Evolutionary conservation across 2,888 invertebrate genomes (phyloP), one percentile per base, ranked within the genome.

Genomic region (Drosophila atripex): DNA sequence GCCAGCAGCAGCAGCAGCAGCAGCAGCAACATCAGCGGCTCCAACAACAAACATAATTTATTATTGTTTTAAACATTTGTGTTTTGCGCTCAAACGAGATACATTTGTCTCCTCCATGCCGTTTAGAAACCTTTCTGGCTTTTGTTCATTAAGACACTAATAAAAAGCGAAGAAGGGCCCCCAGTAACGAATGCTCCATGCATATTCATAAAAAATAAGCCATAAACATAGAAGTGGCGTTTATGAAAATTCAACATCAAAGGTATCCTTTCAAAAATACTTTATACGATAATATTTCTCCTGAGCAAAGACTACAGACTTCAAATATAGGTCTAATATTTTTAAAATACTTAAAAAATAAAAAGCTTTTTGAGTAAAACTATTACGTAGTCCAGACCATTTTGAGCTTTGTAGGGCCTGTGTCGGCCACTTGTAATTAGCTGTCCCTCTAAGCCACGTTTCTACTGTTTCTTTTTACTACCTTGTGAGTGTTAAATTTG

Each of bases 11-110:
- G 21, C 66, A 74, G 56, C 71, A 64, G 21, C 66, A 66, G 8
- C 47, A 82, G 70, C 73, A 72, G 61, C 64, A 73, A 39, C 61
- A 74, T 49, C 71, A 64, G 14, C 65, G 63, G 9, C 64, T 60
- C 3, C 75, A 79, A 61, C 78, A 76, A 73, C 72, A 52, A 56
- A 71, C 69, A 77, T 84, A 86, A 87, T 83, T 88, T 88, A 87
- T 87, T 86, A 88, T 80, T 87, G 86, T 88, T 88, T 85, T 80
- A 85, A 87, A 88, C 89, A 89, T 87, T 87, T 85, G 87, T 89
- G 86, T 84, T 84, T 84, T 71, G 88, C 80, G 83, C 77, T 75
- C 88, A 84, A 88, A 86, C 83, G 86, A 84, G 88, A 86, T 88
- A 86, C 84, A 84, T 84, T 84, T 84, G 84, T 84, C 80, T 72